Evolutionary conservation across 2,113 vertebrate species (phyloP), one percentile per base, ranked within the genome.

Genomic region (Strix aluco): DNA sequence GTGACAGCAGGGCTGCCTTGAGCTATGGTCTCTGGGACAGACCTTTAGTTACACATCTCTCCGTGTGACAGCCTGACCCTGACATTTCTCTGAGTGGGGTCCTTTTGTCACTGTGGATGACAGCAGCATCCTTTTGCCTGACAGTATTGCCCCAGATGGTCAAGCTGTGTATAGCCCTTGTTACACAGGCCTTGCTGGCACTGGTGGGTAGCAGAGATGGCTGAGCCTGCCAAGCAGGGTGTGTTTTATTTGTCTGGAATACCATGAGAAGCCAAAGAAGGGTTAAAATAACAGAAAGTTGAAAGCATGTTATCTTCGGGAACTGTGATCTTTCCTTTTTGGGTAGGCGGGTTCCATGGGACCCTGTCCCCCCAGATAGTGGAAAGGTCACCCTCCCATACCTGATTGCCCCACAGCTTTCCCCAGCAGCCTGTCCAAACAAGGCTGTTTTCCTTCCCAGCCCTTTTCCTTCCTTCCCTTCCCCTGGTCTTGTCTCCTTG

Each of bases 211-310:
- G 49, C 67, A 92, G 65, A 63, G 40, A 11, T 2, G 9, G 21
- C 63, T 71, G n/a, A 86, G 47, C 34, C 44, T 92, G 88, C 83
- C 77, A 92, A 91, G 27, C 44, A 90, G 80, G 81, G 81, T 78
- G 88, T 89, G 94, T 69, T 94, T 75, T 88, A 12, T 94, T 96
- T 95, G 73, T 73, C 65, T 94, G 78, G n/a, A 87, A 85, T 92
- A 77, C 49, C 65, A 30, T 18, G 47, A 79, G 44, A 49, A 85
- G 88, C 73, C 65, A 87, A 66, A 86, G 65, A 93, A 84, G 84
- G 57, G 69, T 91, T 96, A 92, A 94, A 97, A 95, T 96, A 94
- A 94, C 81, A 93, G 54, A 81, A 94, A 61, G 19, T 46, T 94
- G 86, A 92, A 96, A 91, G 36, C 15, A 5, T 0, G 0, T 84